Evolutionary conservation across 2,797 vertebrate species (phyloP).

Genomic region (Chaenodraco wilsoni): DNA sequence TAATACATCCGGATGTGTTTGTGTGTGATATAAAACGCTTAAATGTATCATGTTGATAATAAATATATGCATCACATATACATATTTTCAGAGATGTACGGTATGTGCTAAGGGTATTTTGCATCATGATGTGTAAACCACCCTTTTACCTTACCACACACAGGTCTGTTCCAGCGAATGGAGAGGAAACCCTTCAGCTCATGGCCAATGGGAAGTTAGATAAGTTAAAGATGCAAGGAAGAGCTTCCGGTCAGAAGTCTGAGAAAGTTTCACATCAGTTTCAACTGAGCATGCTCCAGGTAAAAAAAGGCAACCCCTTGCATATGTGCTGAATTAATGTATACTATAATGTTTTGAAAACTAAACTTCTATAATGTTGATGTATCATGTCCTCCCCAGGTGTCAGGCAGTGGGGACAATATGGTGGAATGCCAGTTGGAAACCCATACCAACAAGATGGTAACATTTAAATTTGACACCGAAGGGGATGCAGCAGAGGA

Average conservation of each 20-base stretch:
- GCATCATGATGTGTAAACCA: constrained; percentile 19
- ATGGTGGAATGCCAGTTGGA: constrained; percentile 96
- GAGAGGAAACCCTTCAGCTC: constrained; percentile 75
- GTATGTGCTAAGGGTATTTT: constrained; percentile 8
- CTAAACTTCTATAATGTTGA: not conserved
- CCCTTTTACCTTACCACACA: not conserved
- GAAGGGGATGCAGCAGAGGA: constrained; percentile 95
- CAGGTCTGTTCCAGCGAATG: constrained; percentile 78
- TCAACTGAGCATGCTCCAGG: constrained; percentile 93
- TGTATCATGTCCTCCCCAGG: constrained; percentile 74
- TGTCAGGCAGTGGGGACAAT: constrained; percentile 92
- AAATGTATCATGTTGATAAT: not conserved
- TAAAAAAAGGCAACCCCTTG: constrained; percentile 46
- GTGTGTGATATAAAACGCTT: constrained; percentile 1
- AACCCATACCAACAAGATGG: constrained; percentile 97
- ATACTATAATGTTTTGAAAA: not conserved
- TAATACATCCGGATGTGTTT: not conserved
- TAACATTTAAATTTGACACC: constrained; percentile 96
- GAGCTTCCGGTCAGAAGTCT: constrained; percentile 85
- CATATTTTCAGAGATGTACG: constrained; percentile 4
- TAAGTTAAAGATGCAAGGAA: constrained; percentile 86
- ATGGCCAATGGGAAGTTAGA: constrained; percentile 88
- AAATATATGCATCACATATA: not conserved
- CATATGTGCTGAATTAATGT: not conserved
- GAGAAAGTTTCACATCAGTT: constrained; percentile 89